Evolutionary conservation across 2,888 invertebrate genomes (phyloP).

Genomic region (Epirrhoe tristata): DNA sequence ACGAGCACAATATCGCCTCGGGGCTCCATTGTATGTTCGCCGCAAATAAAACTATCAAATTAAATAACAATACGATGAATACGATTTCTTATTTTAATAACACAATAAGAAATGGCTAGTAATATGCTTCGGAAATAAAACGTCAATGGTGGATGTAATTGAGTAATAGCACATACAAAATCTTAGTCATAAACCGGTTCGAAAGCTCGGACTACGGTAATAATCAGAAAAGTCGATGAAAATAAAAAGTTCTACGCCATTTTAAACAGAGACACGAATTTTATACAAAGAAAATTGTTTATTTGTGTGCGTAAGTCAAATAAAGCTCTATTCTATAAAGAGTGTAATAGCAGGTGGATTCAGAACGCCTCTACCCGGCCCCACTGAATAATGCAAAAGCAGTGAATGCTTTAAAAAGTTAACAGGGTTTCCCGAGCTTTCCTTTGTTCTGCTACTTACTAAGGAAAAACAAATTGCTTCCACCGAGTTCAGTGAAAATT

Average conservation of each 20-base stretch:
- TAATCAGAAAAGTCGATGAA: no score
- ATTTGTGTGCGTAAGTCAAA: constrained; percentile 8
- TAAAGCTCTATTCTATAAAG: constrained; percentile 12
- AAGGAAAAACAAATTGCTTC: constrained; percentile 75
- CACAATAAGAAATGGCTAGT: neutral
- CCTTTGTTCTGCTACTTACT: constrained; percentile 77
- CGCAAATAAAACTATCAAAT: constrained; percentile 65
- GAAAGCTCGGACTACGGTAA: no score
- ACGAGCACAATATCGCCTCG: constrained; percentile 73
- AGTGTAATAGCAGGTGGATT: constrained; percentile 31
- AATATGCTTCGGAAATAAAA: no score
- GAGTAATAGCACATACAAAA: no score
- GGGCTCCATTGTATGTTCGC: constrained; percentile 48
- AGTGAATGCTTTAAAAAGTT: constrained; percentile 82
- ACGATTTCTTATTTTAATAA: constrained; percentile 15
- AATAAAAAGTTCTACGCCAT: no score
- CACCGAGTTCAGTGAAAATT: constrained; percentile 57
- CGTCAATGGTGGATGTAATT: no score
- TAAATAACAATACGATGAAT: constrained; percentile 56
- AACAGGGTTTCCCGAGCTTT: constrained; percentile 81
- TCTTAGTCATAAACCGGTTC: neutral
- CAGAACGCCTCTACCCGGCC: constrained; percentile 54
- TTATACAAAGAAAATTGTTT: neutral
- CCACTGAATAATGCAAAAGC: constrained; percentile 78
- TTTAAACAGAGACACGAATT: neutral